Conservation (phyloP, 2,888 invertebrate species). For the Thymelicus acteon region DNA sequence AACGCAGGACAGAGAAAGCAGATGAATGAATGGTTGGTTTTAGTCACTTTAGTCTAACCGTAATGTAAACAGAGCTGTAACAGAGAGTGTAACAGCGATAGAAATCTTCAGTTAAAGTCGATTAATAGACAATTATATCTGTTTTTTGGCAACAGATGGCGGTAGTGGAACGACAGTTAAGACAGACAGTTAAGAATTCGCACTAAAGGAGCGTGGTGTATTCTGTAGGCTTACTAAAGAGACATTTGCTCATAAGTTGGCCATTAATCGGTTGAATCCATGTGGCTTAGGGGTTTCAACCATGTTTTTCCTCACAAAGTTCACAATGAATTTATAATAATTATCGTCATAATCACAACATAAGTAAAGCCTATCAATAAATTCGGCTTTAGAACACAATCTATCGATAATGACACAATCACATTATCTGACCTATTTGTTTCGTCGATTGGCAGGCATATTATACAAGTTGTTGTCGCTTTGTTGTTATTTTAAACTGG, state of each 20-base stretch:
- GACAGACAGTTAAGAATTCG: not conserved
- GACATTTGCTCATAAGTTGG: too few species aligned
- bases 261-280: too few species aligned
- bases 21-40: conserved; percentile 19
- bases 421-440: not conserved
- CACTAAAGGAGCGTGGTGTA: too few species aligned
- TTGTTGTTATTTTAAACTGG: not conserved
- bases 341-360: too few species aligned
- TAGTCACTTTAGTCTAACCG: not conserved
- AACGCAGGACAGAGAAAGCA: conserved; percentile 16
- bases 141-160: not conserved
- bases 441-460: not conserved
- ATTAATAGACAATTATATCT: not conserved
- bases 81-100: too few species aligned
- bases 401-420: not conserved
- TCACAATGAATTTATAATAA: too few species aligned
- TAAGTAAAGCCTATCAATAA: too few species aligned
- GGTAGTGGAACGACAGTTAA: not conserved
- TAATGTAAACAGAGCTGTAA: not conserved
- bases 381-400: not conserved
- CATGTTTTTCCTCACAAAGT: too few species aligned
- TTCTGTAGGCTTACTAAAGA: too few species aligned
- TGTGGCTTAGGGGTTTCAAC: too few species aligned
- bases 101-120: not conserved
- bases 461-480: not conserved